A percentile compares a stretch with the other conserved stretches of the same genome.
These are phyloP conservation scores for Paralvinella palmiformis DNA, from an alignment of 1,140 invertebrate genomes.

Conservation along the genomic window DNA sequence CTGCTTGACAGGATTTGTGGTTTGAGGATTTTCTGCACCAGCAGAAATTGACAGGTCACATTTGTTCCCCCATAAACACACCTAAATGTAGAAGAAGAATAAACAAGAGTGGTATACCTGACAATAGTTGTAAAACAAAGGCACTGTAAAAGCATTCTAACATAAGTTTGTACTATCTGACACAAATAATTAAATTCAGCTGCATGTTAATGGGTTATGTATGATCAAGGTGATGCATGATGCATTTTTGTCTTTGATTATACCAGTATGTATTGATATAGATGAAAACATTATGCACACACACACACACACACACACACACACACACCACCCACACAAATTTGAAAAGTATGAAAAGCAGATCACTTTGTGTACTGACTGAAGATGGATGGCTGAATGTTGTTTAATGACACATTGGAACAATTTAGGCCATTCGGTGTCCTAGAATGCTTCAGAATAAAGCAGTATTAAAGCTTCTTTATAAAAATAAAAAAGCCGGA, in stretches of 20 bases:
- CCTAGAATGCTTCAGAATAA: too few relatives aligned
- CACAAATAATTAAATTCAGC: background rate
- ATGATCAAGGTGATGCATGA: background rate
- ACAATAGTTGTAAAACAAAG: background rate
- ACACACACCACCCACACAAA: too few relatives aligned
- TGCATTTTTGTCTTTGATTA: background rate
- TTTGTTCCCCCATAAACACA: constrained; percentile 63
- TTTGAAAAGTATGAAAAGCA: too few relatives aligned
- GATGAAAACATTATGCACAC: too few relatives aligned
- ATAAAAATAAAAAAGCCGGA: too few relatives aligned
- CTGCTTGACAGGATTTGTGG: constrained; percentile 58
- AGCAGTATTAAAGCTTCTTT: too few relatives aligned
- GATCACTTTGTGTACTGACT: too few relatives aligned
- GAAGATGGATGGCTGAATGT: too few relatives aligned
- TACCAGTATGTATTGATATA: too few relatives aligned
- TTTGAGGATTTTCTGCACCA: constrained; percentile 59
- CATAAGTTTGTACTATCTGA: background rate
- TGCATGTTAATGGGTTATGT: background rate
- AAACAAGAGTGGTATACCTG: background rate
- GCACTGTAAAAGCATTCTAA: background rate
- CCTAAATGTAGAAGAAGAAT: constrained; percentile 34
- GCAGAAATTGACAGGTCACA: constrained; percentile 83
- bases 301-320: too few relatives aligned
- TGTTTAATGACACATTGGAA: too few relatives aligned
- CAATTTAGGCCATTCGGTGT: too few relatives aligned